Conservation (phyloP, 2,888 invertebrate genomes). For the Masnerella sp. region DNA sequence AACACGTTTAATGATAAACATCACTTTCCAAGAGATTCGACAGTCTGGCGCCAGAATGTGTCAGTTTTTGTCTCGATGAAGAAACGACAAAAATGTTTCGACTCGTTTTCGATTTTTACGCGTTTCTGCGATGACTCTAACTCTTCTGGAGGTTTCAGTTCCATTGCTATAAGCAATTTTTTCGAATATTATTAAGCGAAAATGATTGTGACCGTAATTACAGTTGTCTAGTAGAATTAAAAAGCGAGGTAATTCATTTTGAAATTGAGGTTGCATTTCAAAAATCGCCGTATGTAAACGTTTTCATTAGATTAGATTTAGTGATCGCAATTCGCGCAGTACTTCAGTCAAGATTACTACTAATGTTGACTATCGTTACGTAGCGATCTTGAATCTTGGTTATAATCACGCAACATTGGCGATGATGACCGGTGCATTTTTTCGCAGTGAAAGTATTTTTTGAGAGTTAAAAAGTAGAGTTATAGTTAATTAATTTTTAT, state of each 20-base stretch:
- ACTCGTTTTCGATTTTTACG: slow-evolving; percentile 38
- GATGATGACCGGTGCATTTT: slow-evolving; percentile 39
- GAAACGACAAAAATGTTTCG: slow-evolving; percentile 57
- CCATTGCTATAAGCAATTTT: too few species aligned
- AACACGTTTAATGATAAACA: slow-evolving; percentile 64
- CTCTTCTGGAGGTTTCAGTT: neutral
- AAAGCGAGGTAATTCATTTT: too few species aligned
- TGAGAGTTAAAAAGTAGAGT: too few species aligned
- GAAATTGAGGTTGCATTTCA: too few species aligned
- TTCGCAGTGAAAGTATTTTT: slow-evolving; percentile 18
- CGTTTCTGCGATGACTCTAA: slow-evolving; percentile 23
- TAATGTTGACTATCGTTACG: slow-evolving; percentile 46
- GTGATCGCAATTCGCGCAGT: slow-evolving; percentile 19
- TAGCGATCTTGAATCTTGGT: slow-evolving; percentile 41
- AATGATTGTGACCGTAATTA: too few species aligned
- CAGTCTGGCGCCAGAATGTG: slow-evolving; percentile 63
- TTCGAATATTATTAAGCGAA: neutral
- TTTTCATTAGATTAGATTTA: slow-evolving; percentile 33
- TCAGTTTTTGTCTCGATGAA: slow-evolving; percentile 62
- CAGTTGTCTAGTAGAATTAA: too few species aligned
- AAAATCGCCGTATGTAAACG: slow-evolving; percentile 16
- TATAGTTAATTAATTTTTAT: neutral
- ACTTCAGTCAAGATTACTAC: slow-evolving; percentile 33
- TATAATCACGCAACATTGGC: slow-evolving; percentile 37
- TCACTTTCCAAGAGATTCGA: slow-evolving; percentile 63